Conservation (phyloP, 2,113 vertebrate genomes). For the Sinocyclocheilus anophthalmus region DNA sequence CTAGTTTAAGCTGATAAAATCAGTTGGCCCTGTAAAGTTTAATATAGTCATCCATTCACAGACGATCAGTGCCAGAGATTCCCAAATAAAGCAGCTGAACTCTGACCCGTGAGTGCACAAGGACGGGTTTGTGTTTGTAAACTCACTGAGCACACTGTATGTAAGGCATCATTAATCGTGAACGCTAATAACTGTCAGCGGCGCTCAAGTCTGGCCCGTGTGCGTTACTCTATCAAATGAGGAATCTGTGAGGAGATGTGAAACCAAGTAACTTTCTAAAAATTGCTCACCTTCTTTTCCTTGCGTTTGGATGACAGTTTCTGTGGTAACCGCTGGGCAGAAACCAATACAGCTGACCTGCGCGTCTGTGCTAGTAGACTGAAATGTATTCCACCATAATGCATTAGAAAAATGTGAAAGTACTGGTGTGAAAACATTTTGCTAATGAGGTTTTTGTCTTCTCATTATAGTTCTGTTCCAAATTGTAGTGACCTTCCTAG, state of each 20-base stretch:
- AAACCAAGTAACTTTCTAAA: conserved; percentile 72
- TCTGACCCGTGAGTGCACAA: conserved; percentile 53
- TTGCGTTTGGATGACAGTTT: conserved; percentile 60
- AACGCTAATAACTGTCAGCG: conserved; percentile 15
- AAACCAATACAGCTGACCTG: conserved; percentile 9
- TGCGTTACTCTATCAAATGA: conserved; percentile 56
- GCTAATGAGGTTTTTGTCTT: background rate
- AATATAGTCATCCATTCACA: conserved; percentile 82
- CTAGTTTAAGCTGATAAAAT: too few relatives aligned
- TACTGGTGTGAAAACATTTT: background rate
- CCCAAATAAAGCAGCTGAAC: conserved; percentile 75
- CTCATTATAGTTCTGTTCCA: too few relatives aligned
- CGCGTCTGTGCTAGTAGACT: background rate
- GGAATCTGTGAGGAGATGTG: conserved; percentile 73
- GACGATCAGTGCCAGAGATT: conserved; percentile 66
- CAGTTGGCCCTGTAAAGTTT: background rate
- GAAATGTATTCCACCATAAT: background rate
- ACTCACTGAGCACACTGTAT: background rate
- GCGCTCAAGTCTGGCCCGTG: background rate
- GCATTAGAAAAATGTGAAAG: background rate
- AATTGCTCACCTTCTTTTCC: conserved; percentile 73
- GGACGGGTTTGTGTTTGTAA: conserved; percentile 24
- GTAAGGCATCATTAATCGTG: background rate
- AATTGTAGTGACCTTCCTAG: background rate
- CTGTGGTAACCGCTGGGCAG: conserved; percentile 57